A percentile compares a stretch with the other conserved stretches of the same genome.
Evolutionary conservation across 2,888 invertebrate genomes (phyloP).

Genomic region (Zygothrica quintamaculata): DNA sequence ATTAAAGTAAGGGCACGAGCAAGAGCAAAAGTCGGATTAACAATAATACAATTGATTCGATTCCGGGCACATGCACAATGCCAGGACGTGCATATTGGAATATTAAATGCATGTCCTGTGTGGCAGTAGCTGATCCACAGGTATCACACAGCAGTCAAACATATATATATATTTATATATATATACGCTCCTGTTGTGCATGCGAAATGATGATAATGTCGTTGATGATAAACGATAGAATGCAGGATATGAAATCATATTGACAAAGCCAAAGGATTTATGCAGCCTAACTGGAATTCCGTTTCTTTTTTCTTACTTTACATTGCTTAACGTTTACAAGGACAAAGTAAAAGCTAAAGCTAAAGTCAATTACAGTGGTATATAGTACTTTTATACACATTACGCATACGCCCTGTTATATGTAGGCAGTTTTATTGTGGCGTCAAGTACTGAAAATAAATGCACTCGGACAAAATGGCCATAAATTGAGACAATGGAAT

Average conservation of each 20-base stretch:
- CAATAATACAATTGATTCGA: slow-evolving; percentile 17
- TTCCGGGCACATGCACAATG: slow-evolving; percentile 31
- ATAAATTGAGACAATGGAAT: slow-evolving; percentile 41
- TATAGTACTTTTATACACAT: slow-evolving; percentile 9
- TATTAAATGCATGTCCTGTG: slow-evolving; percentile 57
- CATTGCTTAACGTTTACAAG: slow-evolving; percentile 49
- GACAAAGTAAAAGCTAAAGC: slow-evolving; percentile 40
- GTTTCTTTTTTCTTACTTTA: slow-evolving; percentile 15
- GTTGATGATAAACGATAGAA: no score
- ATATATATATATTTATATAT: no score
- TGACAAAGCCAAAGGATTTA: slow-evolving; percentile 56
- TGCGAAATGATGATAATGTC: slow-evolving; percentile 36
- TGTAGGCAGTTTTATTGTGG: slow-evolving; percentile 11
- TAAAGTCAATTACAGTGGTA: slow-evolving; percentile 31
- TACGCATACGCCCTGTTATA: slow-evolving; percentile 19
- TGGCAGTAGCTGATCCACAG: slow-evolving; percentile 26
- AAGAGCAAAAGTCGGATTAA: slow-evolving; percentile 1
- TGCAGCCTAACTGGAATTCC: slow-evolving; percentile 28
- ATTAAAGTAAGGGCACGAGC: no score
- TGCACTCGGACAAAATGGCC: slow-evolving; percentile 27
- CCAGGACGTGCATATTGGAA: slow-evolving; percentile 49
- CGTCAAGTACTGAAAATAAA: slow-evolving; percentile 14
- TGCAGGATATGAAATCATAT: slow-evolving; percentile 54
- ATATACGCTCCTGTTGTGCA: slow-evolving; percentile 6
- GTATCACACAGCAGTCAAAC: no score